Percentiles rank a stretch among this genome's conserved stretches.
Conservation (phyloP, 2,113 vertebrate genomes). For the Colaptes auratus region DNA sequence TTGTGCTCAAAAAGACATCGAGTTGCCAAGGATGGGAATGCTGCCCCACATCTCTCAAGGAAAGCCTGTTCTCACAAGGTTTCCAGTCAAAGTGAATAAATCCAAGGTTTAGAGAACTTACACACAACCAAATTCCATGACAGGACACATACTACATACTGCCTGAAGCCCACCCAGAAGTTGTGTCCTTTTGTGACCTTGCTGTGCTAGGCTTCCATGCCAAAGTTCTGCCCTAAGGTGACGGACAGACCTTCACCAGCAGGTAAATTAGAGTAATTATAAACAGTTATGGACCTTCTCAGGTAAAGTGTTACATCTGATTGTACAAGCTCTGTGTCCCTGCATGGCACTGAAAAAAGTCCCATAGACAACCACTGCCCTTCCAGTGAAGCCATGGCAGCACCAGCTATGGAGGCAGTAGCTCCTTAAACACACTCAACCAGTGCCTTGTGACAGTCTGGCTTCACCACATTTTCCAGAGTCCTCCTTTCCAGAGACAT, state of each 20-base stretch:
- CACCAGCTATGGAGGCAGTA: not conserved
- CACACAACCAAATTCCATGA: not conserved
- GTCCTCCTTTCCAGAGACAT: not conserved
- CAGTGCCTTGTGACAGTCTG: not conserved
- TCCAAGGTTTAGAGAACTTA: not conserved
- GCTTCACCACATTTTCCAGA: not conserved
- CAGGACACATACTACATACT: not conserved
- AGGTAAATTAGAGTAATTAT: not conserved
- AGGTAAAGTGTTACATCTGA: not conserved
- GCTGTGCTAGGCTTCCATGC: not conserved
- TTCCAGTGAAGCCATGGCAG: not conserved
- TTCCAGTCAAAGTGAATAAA: conserved; percentile 16
- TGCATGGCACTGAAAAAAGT: not conserved
- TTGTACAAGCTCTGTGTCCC: not conserved
- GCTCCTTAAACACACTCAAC: not conserved
- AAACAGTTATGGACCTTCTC: not conserved
- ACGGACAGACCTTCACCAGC: not conserved
- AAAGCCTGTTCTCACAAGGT: not conserved
- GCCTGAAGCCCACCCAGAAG: not conserved
- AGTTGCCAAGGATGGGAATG: not conserved
- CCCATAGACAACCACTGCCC: not conserved
- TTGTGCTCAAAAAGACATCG: not conserved
- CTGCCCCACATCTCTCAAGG: not conserved
- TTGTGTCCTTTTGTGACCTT: not conserved
- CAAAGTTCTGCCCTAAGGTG: not conserved